Percentiles rank a stretch among this genome's conserved stretches.
These are phyloP conservation scores for Drosophila melanica DNA, from an alignment of 1,140 invertebrate genomes.

Conservation along the genomic window DNA sequence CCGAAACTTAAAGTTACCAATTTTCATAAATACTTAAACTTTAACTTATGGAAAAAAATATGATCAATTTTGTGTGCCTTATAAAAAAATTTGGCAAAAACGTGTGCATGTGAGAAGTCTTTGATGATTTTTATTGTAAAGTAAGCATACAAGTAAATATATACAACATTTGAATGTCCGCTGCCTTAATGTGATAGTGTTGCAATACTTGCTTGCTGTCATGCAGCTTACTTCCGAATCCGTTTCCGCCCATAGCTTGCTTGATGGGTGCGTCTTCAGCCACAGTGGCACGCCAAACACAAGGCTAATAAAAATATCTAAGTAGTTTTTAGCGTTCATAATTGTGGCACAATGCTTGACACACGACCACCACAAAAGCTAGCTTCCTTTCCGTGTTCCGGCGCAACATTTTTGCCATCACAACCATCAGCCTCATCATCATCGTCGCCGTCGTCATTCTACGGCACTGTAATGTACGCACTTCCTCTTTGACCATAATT, in stretches of 20 bases:
- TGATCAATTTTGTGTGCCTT: too few relatives aligned
- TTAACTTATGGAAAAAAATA: too few relatives aligned
- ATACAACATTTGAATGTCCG: not conserved
- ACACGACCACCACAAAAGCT: conserved; percentile 80
- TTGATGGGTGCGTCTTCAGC: conserved; percentile 13
- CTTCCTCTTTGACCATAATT: conserved; percentile 63
- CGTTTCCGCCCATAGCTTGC: conserved; percentile 38
- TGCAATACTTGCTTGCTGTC: conserved; percentile 66
- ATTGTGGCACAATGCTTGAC: conserved; percentile 81
- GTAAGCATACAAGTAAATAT: not conserved
- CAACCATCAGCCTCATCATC: conserved; percentile 27
- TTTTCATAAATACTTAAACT: too few relatives aligned
- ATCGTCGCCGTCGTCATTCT: conserved; percentile 27
- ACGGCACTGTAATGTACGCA: conserved; percentile 61
- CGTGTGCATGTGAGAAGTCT: too few relatives aligned
- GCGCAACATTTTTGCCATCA: conserved; percentile 51
- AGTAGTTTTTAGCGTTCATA: conserved; percentile 82
- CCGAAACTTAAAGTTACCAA: too few relatives aligned
- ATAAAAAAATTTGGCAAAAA: too few relatives aligned
- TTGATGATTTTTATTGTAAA: not conserved
- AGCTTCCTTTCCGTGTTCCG: conserved; percentile 68
- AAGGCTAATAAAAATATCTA: conserved; percentile 79
- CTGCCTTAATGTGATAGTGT: conserved; percentile 30
- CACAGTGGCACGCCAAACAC: conserved; percentile 16
- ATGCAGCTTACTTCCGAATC: conserved; percentile 63